These are phyloP conservation scores for Drosophila parthenogenetica DNA, from an alignment of 2,888 invertebrate species.

Conservation along the genomic window DNA sequence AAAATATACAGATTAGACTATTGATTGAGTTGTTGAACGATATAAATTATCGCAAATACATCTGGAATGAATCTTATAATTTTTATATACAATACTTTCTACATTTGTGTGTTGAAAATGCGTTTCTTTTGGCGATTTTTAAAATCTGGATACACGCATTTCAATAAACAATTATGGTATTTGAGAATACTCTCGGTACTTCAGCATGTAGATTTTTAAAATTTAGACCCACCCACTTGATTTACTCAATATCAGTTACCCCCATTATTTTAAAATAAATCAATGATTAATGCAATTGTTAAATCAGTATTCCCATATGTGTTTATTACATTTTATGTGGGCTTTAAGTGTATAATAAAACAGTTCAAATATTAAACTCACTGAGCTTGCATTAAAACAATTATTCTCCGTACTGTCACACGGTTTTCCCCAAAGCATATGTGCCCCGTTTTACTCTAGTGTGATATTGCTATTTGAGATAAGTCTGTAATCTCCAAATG, in stretches of 20 bases:
- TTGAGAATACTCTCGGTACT: no score
- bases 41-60: not conserved
- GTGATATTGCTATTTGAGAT: not conserved
- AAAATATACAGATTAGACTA: not conserved
- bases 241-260: conserved; percentile 85
- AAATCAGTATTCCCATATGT: no score
- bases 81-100: not conserved
- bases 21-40: conserved; percentile 15
- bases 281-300: not conserved
- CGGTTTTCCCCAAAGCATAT: no score
- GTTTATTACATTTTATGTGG: no score
- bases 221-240: conserved; percentile 63
- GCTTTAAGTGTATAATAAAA: not conserved
- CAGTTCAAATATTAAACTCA: not conserved
- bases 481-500: not conserved
- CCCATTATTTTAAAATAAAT: conserved; percentile 72
- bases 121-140: no score
- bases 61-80: conserved; percentile 5
- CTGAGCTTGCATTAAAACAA: not conserved
- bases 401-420: not conserved
- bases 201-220: no score
- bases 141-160: no score
- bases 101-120: not conserved
- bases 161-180: no score
- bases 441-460: no score